Evolutionary conservation across 2,888 invertebrate species (phyloP).

Genomic region (Acanthosoma haemorrhoidale): DNA sequence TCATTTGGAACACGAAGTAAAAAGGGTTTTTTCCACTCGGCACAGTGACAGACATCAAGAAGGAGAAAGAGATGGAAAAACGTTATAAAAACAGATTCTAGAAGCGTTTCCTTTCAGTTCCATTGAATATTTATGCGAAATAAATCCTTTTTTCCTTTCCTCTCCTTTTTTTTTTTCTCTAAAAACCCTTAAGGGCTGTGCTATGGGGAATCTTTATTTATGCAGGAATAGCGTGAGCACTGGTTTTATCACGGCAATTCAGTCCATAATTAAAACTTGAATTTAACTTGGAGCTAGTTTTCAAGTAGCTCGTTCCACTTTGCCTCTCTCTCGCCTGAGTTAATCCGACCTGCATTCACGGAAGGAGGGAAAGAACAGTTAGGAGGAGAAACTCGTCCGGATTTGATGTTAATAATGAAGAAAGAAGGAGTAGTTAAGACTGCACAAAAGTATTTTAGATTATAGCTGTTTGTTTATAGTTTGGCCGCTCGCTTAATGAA

Average conservation of each 20-base stretch:
- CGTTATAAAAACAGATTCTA: conserved; percentile 23
- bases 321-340: background rate
- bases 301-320: background rate
- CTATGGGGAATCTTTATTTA: conserved; percentile 10
- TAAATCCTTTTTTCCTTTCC: conserved; percentile 16
- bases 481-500: no score
- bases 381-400: no score
- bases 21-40: background rate
- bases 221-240: background rate
- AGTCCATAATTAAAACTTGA: conserved; percentile 23
- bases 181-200: background rate
- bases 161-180: background rate
- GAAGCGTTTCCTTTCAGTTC: conserved; percentile 15
- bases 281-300: background rate
- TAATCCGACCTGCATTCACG: no score
- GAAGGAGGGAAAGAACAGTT: no score
- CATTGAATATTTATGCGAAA: conserved; percentile 29
- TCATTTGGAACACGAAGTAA: background rate
- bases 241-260: background rate
- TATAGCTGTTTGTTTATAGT: no score
- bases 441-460: no score
- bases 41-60: background rate
- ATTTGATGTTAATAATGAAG: no score
- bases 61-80: background rate
- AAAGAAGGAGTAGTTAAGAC: no score